Base-by-base conservation (phyloP, 1,140 invertebrate species). In the Harlomillsia oculata region DNA sequence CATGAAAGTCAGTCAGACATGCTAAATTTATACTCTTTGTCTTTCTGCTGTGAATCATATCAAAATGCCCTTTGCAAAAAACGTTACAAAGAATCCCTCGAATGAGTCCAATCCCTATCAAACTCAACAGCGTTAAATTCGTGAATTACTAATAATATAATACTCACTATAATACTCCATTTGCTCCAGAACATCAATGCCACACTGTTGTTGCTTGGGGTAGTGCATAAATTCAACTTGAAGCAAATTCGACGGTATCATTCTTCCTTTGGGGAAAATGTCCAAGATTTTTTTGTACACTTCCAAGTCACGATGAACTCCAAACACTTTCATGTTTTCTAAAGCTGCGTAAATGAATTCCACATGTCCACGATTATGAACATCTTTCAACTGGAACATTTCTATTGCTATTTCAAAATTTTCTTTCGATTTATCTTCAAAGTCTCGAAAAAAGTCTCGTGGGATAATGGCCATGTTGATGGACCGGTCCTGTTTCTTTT, bases 131-230 rank as follows among this genome's bases (percentile, higher is more conserved):
- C n/a, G n/a, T n/a, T n/a, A n/a, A n/a, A n/a, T n/a, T n/a, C n/a
- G n/a, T n/a, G n/a, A n/a, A n/a, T n/a, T n/a, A n/a, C n/a, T n/a
- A n/a, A n/a, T n/a, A n/a, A n/a, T n/a, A n/a, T n/a, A n/a, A n/a
- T n/a, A n/a, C n/a, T n/a, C n/a, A n/a, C 84, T 81, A 77, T 92
- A 84, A 53, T 82, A 73, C 76, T 96, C 91, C 89, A 97, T 97
- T 75, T 90, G 80, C 63, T 85, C 80, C 11, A 97, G 71, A 37
- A 98, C 63, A 68, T 89, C 84, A 8, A 95, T 80, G 20, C 82
- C 84, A 72, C 89, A 91, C 49, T 89, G 80, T 68, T 99, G 96
- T 65, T 99, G 94, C 72, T 89, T 87, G 0, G 92, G 88, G 75
- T 87, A 96, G 72, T 96, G 89, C 77, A 84, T 81, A 63, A 94